Percentiles rank a stretch among this genome's conserved stretches.
phyloP scores from a whole-genome alignment of 2,113 vertebrate species.

The Corythornis cristatus region DNA sequence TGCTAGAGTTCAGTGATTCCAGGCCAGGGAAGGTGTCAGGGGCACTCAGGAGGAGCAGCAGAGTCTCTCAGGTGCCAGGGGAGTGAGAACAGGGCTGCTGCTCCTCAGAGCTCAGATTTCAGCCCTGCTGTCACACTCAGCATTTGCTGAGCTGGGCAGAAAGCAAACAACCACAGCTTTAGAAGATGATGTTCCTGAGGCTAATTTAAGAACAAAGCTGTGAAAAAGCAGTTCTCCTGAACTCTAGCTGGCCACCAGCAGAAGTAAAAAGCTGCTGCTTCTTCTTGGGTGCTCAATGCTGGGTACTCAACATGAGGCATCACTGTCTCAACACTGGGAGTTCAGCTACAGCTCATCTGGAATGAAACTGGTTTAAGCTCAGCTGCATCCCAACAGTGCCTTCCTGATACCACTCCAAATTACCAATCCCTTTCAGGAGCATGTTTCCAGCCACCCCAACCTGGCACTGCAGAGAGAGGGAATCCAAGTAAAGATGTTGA shows the following conservation, averaged over 20 bases:
- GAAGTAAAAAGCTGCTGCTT: not conserved
- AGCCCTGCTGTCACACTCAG: not conserved
- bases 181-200: not conserved
- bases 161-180: not conserved
- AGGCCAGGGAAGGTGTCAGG: not conserved
- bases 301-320: not conserved
- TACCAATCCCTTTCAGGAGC: not conserved
- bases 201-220: not conserved
- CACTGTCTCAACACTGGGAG: not conserved
- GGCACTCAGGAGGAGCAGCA: not conserved
- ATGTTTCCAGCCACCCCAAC: not conserved
- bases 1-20: not conserved
- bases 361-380: not conserved
- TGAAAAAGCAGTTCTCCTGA: not conserved
- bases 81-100: not conserved
- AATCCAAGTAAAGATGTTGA: not conserved
- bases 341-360: not conserved
- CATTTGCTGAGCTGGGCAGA: not conserved
- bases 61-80: not conserved
- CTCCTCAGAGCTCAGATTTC: not conserved
- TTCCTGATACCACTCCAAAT: not conserved
- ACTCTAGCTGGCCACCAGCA: rapidly evolving
- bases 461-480: not conserved
- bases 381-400: not conserved
- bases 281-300: rapidly evolving